Base-by-base conservation (phyloP, 2,797 vertebrate species). In the Phyllotis vaccarum region DNA sequence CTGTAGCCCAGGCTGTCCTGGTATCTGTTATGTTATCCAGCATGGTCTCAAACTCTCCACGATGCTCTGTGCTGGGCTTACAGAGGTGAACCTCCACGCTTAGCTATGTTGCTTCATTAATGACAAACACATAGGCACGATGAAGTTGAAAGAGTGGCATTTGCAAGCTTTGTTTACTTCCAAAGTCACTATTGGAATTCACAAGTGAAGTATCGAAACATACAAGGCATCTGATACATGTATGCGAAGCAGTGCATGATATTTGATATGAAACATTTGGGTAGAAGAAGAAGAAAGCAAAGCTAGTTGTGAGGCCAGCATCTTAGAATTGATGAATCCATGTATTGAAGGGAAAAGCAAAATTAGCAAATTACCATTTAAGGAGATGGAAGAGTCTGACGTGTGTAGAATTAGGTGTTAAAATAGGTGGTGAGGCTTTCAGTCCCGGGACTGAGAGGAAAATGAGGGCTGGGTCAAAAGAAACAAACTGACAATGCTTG, bases 361-460 rank as follows among this genome's bases (percentile, higher is more conserved):
- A 89, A 89, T 93, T 94, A 96, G 94, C 97, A 97, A 94, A 97
- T 96, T 90, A 95, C 94, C 96, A 97, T 97, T 97, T 96, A 96
- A 91, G 94, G 95, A 90, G 75, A 75, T 78, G 92, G 94, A 97
- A 92, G 92, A 97, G 94, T 97, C 95, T 96, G 90, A 86, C 88
- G 92, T 96, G 93, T 95, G 90, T 86, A 88, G 96, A 96, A 93
- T 96, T 92, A 81, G 89, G 74, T 88, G 91, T 93, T 94, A 95
- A 96, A 96, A 97, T 95, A 96, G 96, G 95, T 89, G 76, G 70
- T 82, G 90, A 93, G 95, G 34, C 93, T 95, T 95, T 96, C 96
- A 96, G 94, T 96, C 96, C 92, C 96, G 88, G 95, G 89, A 94
- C 79, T 78, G 34, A 90, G 81, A 94, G 76, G 86, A 92, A 96